phyloP scores from a whole-genome alignment of 1,140 invertebrate genomes.

The Danaus melanippus region DNA sequence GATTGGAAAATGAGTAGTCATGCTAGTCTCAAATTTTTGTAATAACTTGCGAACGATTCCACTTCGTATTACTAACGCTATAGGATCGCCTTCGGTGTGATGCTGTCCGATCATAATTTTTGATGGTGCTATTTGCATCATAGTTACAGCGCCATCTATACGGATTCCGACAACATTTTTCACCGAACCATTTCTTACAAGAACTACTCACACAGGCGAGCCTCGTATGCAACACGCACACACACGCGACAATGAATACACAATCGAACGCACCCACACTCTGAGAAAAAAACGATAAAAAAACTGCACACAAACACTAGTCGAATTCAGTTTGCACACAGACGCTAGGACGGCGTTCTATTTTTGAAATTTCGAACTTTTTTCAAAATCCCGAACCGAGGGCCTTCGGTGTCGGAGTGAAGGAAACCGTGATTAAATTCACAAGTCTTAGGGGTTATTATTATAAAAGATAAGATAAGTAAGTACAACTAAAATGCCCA shows the following conservation, averaged over 20 bases:
- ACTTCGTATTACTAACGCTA: constrained; percentile 1
- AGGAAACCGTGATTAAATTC: constrained; percentile 31
- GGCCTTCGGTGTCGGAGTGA: constrained; percentile 21
- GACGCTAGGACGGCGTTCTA: constrained; percentile 29
- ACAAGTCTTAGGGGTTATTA: constrained; percentile 37
- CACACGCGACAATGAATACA: constrained; percentile 32
- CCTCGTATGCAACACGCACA: constrained; percentile 27
- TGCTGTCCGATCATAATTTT: constrained; percentile 39
- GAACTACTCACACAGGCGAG: constrained; percentile 47
- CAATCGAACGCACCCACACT: constrained; percentile 69
- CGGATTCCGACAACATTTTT: constrained; percentile 64
- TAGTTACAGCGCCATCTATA: constrained; percentile 63
- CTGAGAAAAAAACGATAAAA: constrained; percentile 69
- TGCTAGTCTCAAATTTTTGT: constrained; percentile 22
- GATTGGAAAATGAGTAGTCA: constrained; percentile 27
- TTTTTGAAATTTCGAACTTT: constrained; percentile 34
- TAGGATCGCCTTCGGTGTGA: constrained; percentile 6
- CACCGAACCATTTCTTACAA: constrained; percentile 69
- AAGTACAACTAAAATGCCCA: constrained; percentile 56
- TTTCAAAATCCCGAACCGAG: constrained; percentile 22
- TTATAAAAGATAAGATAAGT: constrained; percentile 50
- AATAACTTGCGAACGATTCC: constrained; percentile 7
- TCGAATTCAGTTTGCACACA: constrained; percentile 40
- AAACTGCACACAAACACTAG: constrained; percentile 56
- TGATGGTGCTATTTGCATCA: constrained; percentile 50